Evolutionary conservation across 2,113 vertebrate species (phyloP).

Genomic region (Chloropsis hardwickii): DNA sequence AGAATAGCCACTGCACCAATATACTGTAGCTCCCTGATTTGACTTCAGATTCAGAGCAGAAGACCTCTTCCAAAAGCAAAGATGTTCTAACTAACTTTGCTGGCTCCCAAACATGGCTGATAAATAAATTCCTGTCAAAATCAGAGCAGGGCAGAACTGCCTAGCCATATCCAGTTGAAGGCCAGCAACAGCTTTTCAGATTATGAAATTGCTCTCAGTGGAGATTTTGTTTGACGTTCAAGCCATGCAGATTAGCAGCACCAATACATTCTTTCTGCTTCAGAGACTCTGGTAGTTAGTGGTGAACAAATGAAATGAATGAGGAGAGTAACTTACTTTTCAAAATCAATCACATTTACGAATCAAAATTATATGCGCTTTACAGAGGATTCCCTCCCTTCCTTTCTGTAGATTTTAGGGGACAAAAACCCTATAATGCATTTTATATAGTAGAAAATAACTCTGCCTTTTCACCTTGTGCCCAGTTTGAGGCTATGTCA

Average conservation of each 20-base stretch:
- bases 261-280: constrained; percentile 7
- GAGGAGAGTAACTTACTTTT: background rate
- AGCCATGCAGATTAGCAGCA: constrained; percentile 29
- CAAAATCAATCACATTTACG: background rate
- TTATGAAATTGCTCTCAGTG: constrained; percentile 53
- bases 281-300: background rate
- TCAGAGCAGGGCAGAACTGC: background rate
- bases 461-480: background rate
- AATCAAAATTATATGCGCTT: background rate
- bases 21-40: background rate
- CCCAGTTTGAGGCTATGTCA: background rate
- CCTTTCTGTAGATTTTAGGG: background rate
- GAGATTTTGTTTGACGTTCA: constrained; percentile 55
- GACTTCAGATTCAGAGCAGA: background rate
- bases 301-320: background rate
- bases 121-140: constrained; percentile 16
- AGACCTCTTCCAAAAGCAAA: background rate
- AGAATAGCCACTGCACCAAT: background rate
- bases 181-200: constrained; percentile 57
- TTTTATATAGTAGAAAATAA: background rate
- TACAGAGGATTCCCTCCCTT: background rate
- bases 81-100: background rate
- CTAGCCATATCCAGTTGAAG: background rate
- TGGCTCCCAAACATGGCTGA: background rate
- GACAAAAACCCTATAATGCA: background rate